Evolutionary conservation across 2,113 vertebrate genomes (phyloP).

Genomic region (Ursus arctos): DNA sequence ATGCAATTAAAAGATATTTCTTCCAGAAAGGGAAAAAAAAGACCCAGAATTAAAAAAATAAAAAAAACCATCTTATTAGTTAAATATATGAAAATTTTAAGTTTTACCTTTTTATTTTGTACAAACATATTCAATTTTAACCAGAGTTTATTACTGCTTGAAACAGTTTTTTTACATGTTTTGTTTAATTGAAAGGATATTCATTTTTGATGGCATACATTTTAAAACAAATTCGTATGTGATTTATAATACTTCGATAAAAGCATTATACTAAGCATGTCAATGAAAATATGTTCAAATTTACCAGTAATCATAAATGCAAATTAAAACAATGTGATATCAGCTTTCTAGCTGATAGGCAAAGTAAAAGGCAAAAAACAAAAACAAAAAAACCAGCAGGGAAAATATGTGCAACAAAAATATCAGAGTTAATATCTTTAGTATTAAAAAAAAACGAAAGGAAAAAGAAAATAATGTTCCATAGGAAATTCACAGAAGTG

Average conservation of each 20-base stretch:
- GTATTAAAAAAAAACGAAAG: neutral
- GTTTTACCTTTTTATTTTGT: constrained; percentile 29
- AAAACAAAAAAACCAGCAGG: neutral
- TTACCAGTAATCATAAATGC: constrained; percentile 2
- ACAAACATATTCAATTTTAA: neutral
- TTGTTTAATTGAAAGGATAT: neutral
- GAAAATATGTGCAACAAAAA: neutral
- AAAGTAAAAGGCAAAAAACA: neutral
- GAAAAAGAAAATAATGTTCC: neutral
- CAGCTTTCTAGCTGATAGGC: neutral
- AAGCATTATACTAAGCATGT: neutral
- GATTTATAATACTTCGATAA: neutral
- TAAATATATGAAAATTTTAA: neutral
- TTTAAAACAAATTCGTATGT: neutral
- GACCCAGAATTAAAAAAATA: constrained; percentile 23
- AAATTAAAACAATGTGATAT: constrained; percentile 19
- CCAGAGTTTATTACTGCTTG: neutral
- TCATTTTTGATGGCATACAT: neutral
- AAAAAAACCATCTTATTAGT: neutral
- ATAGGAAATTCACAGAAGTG: neutral
- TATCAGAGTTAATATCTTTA: neutral
- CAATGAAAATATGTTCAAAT: neutral
- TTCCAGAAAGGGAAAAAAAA: neutral
- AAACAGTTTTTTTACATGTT: neutral
- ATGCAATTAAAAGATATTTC: neutral